Conservation (phyloP, 37 sponge, comb jelly and placozoan species). For the Hormiphora californensis region DNA sequence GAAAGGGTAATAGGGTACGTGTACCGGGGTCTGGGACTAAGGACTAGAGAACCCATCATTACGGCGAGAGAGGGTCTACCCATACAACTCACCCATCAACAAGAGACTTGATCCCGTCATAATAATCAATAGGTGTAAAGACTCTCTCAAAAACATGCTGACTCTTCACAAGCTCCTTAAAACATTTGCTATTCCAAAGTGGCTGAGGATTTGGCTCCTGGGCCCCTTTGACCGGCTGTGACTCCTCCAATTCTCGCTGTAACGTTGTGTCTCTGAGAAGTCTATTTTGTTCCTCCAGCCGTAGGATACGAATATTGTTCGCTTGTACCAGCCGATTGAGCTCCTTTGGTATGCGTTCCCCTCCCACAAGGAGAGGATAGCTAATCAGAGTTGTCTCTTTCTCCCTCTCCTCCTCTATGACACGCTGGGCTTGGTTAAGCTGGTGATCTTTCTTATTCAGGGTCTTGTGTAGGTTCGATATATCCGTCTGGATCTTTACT, state of each 20-base stretch:
- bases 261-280: constrained; percentile 6
- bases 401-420: constrained; percentile 48
- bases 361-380: constrained; percentile 28
- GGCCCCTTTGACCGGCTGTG: not conserved
- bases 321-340: constrained; percentile 30
- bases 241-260: constrained; percentile 20
- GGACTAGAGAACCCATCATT: no score
- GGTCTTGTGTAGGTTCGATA: not conserved
- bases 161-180: constrained; percentile 51
- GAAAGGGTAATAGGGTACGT: no score
- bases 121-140: constrained; percentile 44
- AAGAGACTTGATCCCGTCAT: constrained; percentile 52
- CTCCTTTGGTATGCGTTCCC: constrained; percentile 42
- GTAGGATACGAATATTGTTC: constrained; percentile 49
- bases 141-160: constrained; percentile 53
- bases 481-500: not conserved
- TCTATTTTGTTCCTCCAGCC: constrained; percentile 32
- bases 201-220: constrained; percentile 1
- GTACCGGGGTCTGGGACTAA: no score
- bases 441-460: constrained; percentile 32
- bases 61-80: not conserved
- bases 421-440: constrained; percentile 6
- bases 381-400: constrained; percentile 22
- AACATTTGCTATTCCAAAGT: constrained; percentile 41
- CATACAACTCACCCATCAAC: constrained; percentile 31